Conservation (phyloP, 2,888 invertebrate species). For the Eudemis profundana region DNA sequence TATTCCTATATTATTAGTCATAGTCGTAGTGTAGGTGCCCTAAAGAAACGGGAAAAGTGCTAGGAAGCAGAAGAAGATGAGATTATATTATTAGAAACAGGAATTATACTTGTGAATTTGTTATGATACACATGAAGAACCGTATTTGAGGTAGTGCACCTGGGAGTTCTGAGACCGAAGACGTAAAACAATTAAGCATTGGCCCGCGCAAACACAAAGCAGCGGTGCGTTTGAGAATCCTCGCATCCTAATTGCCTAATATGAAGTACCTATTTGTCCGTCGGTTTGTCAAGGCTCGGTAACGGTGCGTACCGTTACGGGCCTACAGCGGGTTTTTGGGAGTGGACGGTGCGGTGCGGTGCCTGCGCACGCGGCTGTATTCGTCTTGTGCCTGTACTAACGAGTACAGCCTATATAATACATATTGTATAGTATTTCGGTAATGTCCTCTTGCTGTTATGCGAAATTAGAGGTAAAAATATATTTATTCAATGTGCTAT, state of each 20-base stretch:
- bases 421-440: too few relatives aligned
- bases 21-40: too few relatives aligned
- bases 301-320: slow-evolving; percentile 64
- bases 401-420: neutral
- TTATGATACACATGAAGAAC: neutral
- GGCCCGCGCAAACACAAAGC: slow-evolving; percentile 24
- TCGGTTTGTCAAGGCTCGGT: slow-evolving; percentile 61
- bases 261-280: slow-evolving; percentile 63
- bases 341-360: slow-evolving; percentile 32
- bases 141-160: neutral
- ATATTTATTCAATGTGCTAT: too few relatives aligned
- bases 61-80: too few relatives aligned
- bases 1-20: too few relatives aligned
- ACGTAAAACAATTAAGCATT: slow-evolving; percentile 33
- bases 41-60: too few relatives aligned
- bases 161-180: neutral
- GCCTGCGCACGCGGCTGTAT: neutral
- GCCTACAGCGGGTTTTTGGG: slow-evolving; percentile 65
- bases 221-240: slow-evolving; percentile 60
- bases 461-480: too few relatives aligned
- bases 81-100: too few relatives aligned
- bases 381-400: neutral
- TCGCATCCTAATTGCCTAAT: slow-evolving; percentile 75
- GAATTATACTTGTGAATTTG: neutral
- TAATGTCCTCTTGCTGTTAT: too few relatives aligned